Conservation (phyloP, 2,888 invertebrate genomes). For the Chalcosyrphus nemorum region DNA sequence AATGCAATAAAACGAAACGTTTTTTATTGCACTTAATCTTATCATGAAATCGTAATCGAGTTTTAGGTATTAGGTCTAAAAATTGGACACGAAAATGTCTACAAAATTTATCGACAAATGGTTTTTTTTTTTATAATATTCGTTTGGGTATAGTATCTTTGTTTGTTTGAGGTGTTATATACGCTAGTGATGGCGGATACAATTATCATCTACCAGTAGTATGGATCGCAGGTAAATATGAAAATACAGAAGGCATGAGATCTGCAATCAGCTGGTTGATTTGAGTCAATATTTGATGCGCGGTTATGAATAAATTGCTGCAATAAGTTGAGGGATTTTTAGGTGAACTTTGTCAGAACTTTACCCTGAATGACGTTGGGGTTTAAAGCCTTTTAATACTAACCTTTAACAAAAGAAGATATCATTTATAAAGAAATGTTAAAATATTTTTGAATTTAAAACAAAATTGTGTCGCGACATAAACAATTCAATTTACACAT, state of each 20-base stretch:
- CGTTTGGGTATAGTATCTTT: background rate
- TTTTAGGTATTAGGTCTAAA: background rate
- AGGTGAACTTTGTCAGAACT: too few species aligned
- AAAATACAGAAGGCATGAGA: background rate
- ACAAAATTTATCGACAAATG: background rate
- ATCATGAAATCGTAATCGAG: background rate
- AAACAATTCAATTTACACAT: constrained; percentile 37
- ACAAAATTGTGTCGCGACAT: background rate
- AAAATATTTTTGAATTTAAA: background rate
- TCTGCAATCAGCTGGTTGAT: background rate
- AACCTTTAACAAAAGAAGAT: background rate
- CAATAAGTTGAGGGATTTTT: too few species aligned
- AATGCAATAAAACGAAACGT: background rate
- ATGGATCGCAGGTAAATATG: background rate
- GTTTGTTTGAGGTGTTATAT: background rate
- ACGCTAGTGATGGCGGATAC: background rate
- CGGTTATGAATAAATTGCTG: too few species aligned
- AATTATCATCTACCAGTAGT: background rate
- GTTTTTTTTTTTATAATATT: background rate
- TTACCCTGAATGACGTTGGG: too few species aligned
- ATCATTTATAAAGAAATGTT: background rate
- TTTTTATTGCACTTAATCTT: background rate
- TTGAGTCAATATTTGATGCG: background rate
- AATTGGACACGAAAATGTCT: background rate
- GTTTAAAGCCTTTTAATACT: background rate